Evolutionary conservation across 2,797 vertebrate species (phyloP).

Genomic region (Fistularia tabacaria): DNA sequence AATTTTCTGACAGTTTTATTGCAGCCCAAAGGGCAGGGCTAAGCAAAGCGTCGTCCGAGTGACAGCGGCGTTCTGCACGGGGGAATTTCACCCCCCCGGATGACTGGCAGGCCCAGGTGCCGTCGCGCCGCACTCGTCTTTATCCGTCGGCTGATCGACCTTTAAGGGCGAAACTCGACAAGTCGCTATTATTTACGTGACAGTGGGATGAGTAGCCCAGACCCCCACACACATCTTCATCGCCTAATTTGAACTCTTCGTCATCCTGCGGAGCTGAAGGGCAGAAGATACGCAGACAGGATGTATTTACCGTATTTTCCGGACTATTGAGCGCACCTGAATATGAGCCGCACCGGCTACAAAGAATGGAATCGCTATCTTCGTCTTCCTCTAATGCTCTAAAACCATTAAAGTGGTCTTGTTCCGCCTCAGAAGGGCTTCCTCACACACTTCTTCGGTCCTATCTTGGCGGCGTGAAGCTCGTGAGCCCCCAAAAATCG

Average conservation of each 20-base stretch:
- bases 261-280: slow-evolving; percentile 9
- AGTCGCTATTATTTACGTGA: slow-evolving; percentile 12
- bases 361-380: too few species aligned
- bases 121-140: slow-evolving; percentile 28
- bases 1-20: slow-evolving; percentile 61
- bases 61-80: slow-evolving; percentile 18
- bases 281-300: too few species aligned
- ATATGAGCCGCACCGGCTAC: too few species aligned
- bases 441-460: too few species aligned
- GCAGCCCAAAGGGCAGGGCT: slow-evolving; percentile 24
- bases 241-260: slow-evolving; percentile 37
- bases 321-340: too few species aligned
- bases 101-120: slow-evolving; percentile 20
- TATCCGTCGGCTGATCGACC: slow-evolving; percentile 42
- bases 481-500: too few species aligned
- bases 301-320: too few species aligned
- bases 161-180: not conserved
- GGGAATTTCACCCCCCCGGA: slow-evolving; percentile 21
- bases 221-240: slow-evolving; percentile 25
- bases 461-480: too few species aligned
- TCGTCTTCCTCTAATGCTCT: too few species aligned
- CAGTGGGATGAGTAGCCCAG: slow-evolving; percentile 49
- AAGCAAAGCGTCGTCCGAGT: slow-evolving; percentile 21
- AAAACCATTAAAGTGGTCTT: too few species aligned
- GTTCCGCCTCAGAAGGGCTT: too few species aligned